Evolutionary conservation across 2,797 vertebrate species (phyloP).

Genomic region (Anas flavirostris): DNA sequence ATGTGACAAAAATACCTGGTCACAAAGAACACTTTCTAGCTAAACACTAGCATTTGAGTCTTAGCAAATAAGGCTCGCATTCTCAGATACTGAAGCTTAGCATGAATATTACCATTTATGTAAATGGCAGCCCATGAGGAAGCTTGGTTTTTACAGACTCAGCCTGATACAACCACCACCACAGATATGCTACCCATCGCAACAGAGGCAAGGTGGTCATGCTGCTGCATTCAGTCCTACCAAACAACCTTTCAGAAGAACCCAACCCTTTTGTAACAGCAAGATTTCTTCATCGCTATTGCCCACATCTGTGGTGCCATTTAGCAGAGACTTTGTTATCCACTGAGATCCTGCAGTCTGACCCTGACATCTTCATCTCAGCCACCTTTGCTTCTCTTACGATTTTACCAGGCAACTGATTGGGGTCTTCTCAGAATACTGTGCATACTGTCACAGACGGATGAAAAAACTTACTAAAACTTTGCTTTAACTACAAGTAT

Average conservation of each 20-base stretch:
- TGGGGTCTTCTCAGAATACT: background rate
- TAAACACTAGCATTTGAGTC: background rate
- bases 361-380: background rate
- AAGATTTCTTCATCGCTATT: background rate
- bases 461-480: background rate
- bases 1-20: background rate
- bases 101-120: background rate
- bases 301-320: background rate
- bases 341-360: background rate
- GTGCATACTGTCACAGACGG: background rate
- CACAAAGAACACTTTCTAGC: background rate
- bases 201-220: background rate
- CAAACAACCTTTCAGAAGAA: background rate
- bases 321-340: background rate
- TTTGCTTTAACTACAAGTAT: background rate
- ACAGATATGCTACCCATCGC: background rate
- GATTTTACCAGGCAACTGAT: background rate
- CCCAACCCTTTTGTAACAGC: accelerated
- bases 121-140: background rate
- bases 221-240: background rate
- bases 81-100: background rate
- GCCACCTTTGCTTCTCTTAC: background rate
- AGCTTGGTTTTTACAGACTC: background rate
- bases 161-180: background rate
- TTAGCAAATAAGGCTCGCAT: background rate